These are phyloP conservation scores for Labeo catla DNA, from an alignment of 2,113 vertebrate species.

Conservation along the genomic window DNA sequence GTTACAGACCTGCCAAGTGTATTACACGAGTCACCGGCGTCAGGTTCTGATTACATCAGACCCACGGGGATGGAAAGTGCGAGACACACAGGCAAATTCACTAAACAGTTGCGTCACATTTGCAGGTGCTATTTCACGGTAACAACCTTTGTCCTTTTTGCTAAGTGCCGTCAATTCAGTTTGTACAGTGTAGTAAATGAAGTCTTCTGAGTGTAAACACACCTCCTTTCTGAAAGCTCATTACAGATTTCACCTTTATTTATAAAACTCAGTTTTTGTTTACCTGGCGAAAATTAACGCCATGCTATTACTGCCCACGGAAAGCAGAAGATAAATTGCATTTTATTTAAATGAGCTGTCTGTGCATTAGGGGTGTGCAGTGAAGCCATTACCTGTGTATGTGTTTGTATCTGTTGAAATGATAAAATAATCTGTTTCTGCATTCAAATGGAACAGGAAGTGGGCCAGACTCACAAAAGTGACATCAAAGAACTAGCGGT, in stretches of 20 bases:
- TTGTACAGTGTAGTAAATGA: not conserved
- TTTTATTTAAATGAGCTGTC: not conserved
- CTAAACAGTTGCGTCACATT: not conserved
- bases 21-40: conserved; percentile 47
- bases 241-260: not conserved
- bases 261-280: not conserved
- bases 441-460: not conserved
- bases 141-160: not conserved
- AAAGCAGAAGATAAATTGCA: not conserved
- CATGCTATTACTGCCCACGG: not conserved
- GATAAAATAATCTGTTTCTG: not conserved
- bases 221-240: not conserved
- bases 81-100: not conserved
- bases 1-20: conserved; percentile 55
- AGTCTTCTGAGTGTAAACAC: not conserved
- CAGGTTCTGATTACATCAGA: conserved; percentile 50
- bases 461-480: not conserved
- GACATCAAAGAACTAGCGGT: not conserved
- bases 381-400: not conserved
- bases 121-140: not conserved
- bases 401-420: not conserved
- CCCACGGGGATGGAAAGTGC: conserved; percentile 37
- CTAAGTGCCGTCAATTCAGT: not conserved
- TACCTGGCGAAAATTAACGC: not conserved
- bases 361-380: not conserved